Evolutionary conservation across 2,113 vertebrate species (phyloP).

Genomic region (Phaetusa simplex): DNA sequence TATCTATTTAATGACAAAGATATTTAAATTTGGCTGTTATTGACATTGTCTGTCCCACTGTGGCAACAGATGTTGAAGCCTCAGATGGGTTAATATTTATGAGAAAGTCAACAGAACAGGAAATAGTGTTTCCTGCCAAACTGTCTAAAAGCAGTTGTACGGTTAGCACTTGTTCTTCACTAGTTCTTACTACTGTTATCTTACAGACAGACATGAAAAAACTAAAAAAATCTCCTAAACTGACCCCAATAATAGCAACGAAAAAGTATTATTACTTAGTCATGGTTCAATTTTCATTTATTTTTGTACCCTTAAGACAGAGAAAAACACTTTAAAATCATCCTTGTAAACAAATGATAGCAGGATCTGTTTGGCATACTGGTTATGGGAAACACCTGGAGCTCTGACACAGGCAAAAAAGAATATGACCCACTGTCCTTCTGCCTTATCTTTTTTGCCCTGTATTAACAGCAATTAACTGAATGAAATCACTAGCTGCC

Average conservation of each 20-base stretch:
- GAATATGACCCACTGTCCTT: neutral
- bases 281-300: neutral
- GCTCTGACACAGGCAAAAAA: neutral
- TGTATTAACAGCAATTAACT: neutral
- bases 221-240: neutral
- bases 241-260: neutral
- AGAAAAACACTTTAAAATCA: neutral
- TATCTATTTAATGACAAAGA: neutral
- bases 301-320: neutral
- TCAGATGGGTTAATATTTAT: conserved; percentile 25
- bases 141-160: neutral
- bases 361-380: neutral
- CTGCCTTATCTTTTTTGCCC: neutral
- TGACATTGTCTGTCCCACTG: neutral
- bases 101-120: neutral
- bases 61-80: neutral
- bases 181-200: neutral
- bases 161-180: neutral
- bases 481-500: neutral
- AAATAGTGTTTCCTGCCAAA: conserved; percentile 46
- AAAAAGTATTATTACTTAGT: neutral
- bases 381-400: neutral
- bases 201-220: neutral
- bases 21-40: neutral
- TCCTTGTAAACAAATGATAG: neutral